Evolutionary conservation across 1,140 invertebrate species (phyloP).

Genomic region (Cotesia chilonis): DNA sequence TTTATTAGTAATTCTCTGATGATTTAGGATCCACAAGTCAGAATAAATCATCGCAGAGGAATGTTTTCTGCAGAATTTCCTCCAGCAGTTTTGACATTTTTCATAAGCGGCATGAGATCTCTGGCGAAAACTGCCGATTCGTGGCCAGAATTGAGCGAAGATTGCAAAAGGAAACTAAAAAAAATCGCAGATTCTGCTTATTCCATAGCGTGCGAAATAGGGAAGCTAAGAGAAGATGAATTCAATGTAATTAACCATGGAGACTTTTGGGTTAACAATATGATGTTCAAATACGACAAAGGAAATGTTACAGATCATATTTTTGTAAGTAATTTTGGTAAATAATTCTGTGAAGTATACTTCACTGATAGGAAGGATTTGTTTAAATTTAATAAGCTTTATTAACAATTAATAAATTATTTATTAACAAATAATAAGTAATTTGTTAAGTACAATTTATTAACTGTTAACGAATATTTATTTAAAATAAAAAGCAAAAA

Average conservation of each 20-base stretch:
- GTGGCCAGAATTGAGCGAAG: constrained; percentile 56
- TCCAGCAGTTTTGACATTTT: constrained; percentile 47
- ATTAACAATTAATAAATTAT: too few relatives aligned
- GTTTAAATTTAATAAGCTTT: too few relatives aligned
- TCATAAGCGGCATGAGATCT: constrained; percentile 41
- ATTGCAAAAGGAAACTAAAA: constrained; percentile 62
- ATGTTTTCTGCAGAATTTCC: constrained; percentile 50
- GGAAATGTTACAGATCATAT: constrained; percentile 64
- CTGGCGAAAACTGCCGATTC: constrained; percentile 47
- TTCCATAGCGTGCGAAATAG: constrained; percentile 46
- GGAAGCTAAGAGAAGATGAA: constrained; percentile 53
- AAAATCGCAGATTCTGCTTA: constrained; percentile 50
- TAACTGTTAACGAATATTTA: too few relatives aligned
- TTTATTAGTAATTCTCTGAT: not conserved
- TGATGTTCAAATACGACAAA: constrained; percentile 69
- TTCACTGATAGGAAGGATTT: too few relatives aligned
- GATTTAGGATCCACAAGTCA: constrained; percentile 60
- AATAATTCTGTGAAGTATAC: not conserved
- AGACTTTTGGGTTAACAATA: constrained; percentile 74
- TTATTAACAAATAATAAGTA: too few relatives aligned
- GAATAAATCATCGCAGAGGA: constrained; percentile 52
- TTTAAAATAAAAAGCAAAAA: too few relatives aligned
- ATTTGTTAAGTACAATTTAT: too few relatives aligned
- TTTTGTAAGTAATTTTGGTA: constrained; percentile 63
- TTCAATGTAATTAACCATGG: constrained; percentile 73